Evolutionary conservation across 1,140 invertebrate species (phyloP), one percentile per base, ranked within the genome.

Genomic region (Brachionus asplanchnoidis): DNA sequence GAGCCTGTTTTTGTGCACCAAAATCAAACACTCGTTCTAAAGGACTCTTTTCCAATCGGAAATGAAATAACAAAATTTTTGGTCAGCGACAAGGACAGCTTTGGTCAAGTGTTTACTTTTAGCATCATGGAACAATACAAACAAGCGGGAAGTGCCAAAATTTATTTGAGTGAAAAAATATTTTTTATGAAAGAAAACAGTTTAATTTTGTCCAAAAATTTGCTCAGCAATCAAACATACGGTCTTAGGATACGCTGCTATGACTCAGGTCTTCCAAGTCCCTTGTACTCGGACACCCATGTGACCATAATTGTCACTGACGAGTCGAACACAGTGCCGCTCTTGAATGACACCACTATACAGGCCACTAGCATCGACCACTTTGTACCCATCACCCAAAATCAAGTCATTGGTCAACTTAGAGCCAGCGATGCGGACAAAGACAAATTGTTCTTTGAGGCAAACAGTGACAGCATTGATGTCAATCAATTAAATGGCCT

Each of bases 121-220:
- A 82, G 42, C 14, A 65, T 82, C n/a, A 65, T 82, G 53, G 53
- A 82, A 68, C 79, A 82, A 11, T 65, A 36, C 23, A 60, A 68
- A 44, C 53, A 60, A 32, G 26, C 40, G 3, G 56, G 1, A n/a
- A 50, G 44, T 53, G 14, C 11, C 8, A 28, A 17, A 40, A 20
- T 82, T 46, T 20, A 42, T 23, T 68, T 82, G 6, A 36, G 36
- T 14, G 79, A 82, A 23, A 23, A 23, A 68, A 40, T 82, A 40
- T 82, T 82, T 68, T 65, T 40, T 12, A 82, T 82, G n/a, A 82
- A 82, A 42, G 36, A 60, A 28, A 82, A 82, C 11, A 82, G 79
- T 66, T 14, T 82, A 20, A 82, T 82, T 36, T 68, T 82, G 53
- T 32, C 60, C 40, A 60, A 82, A 65, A 60, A 44, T 28, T 56